Percentiles rank a stretch among this genome's conserved stretches.
These are phyloP conservation scores for Merluccius polli DNA, from an alignment of 2,797 vertebrate genomes.

Conservation along the genomic window DNA sequence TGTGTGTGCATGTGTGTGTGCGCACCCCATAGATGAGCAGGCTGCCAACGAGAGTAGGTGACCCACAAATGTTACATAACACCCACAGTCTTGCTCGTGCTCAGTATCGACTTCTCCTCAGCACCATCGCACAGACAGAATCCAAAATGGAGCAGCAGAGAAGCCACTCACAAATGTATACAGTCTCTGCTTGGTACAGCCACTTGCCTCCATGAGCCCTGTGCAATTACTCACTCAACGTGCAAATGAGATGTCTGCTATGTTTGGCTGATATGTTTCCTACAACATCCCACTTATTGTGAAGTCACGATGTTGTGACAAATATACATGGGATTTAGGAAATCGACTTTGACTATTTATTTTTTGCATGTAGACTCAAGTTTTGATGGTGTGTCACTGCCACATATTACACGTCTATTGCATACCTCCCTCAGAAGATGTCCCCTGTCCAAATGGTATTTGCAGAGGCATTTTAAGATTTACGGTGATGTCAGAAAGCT, in stretches of 20 bases:
- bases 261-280: neutral
- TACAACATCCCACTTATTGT: neutral
- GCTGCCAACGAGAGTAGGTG: constrained; percentile 43
- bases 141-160: constrained; percentile 16
- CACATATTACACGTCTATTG: neutral
- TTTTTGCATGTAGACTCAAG: neutral
- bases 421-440: neutral
- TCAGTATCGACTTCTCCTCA: constrained; percentile 46
- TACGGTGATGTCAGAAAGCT: neutral
- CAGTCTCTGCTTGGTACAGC: constrained; percentile 19
- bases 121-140: constrained; percentile 48
- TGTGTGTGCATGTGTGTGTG: neutral
- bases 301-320: neutral
- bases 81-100: constrained; percentile 55
- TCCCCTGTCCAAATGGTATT: neutral
- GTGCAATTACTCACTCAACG: neutral
- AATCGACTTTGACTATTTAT: neutral
- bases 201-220: neutral
- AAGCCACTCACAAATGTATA: constrained; percentile 28
- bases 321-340: neutral
- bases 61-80: constrained; percentile 66
- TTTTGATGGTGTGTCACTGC: neutral
- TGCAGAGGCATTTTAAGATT: neutral
- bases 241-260: neutral
- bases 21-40: constrained; percentile 19